A percentile compares a stretch with the other conserved stretches of the same genome.
Conservation (phyloP, 2,797 vertebrate species). For the Poecilia velifera region DNA sequence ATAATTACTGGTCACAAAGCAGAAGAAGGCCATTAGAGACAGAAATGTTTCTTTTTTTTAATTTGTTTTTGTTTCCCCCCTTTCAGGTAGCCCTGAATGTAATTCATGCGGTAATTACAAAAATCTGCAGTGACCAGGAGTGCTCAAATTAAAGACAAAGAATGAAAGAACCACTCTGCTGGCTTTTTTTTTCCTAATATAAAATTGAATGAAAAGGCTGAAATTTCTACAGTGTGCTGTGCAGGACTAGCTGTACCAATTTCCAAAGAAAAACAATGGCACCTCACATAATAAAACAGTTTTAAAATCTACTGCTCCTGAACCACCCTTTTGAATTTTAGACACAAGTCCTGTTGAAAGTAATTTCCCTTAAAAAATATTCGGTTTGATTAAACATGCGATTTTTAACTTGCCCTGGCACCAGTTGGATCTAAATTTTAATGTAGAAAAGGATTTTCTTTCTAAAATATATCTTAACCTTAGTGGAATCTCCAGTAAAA, state of each 20-base stretch:
- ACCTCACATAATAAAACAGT: neutral
- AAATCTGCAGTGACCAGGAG: neutral
- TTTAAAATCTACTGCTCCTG: neutral
- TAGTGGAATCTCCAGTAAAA: no score
- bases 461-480: neutral
- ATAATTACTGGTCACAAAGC: slow-evolving; percentile 7
- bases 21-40: neutral
- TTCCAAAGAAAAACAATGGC: neutral
- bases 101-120: neutral
- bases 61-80: neutral
- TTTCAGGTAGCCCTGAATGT: slow-evolving; percentile 4
- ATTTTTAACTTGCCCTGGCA: neutral
- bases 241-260: neutral
- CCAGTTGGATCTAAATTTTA: neutral
- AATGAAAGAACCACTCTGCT: neutral
- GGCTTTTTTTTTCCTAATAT: neutral
- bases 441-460: neutral
- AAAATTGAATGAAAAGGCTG: neutral
- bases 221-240: neutral
- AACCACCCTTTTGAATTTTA: neutral
- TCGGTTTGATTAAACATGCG: neutral
- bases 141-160: neutral
- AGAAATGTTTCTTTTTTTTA: neutral
- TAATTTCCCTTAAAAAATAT: neutral
- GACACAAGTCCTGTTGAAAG: neutral